Evolutionary conservation across 2,113 vertebrate genomes (phyloP).

Genomic region (Bubo blakistoni): DNA sequence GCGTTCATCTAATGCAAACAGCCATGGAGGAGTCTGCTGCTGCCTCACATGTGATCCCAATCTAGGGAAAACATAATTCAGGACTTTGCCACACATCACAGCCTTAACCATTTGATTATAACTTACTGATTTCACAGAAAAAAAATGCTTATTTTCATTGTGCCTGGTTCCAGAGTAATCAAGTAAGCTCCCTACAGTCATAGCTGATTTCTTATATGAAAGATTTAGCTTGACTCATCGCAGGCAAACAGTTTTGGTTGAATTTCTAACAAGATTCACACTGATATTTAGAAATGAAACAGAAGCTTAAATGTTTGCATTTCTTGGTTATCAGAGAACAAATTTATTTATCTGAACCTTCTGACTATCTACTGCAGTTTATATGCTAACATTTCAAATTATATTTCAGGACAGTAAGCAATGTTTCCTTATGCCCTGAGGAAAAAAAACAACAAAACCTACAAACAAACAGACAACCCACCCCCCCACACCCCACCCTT

Average conservation of each 20-base stretch:
- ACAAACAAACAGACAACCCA: background rate
- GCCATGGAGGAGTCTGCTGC: slow-evolving; percentile 19
- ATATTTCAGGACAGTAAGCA: background rate
- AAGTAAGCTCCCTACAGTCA: background rate
- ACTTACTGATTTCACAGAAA: background rate
- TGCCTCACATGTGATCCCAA: background rate
- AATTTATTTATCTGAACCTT: background rate
- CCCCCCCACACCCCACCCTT: accelerated
- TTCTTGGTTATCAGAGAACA: background rate
- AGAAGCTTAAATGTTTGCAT: background rate
- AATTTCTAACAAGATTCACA: background rate
- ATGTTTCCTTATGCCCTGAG: background rate
- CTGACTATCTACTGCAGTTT: background rate
- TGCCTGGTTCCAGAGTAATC: background rate
- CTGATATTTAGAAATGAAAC: background rate
- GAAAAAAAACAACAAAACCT: background rate
- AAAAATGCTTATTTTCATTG: slow-evolving; percentile 1
- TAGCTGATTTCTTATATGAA: background rate
- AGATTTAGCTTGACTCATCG: background rate
- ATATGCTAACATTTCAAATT: background rate
- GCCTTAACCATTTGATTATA: slow-evolving; percentile 27
- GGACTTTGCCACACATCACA: slow-evolving; percentile 16
- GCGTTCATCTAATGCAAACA: slow-evolving; percentile 24
- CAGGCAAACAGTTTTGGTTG: background rate
- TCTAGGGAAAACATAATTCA: slow-evolving; percentile 25